Base-by-base conservation (phyloP, 1,140 invertebrate genomes). In the Carcinoscorpius rotundicauda region DNA sequence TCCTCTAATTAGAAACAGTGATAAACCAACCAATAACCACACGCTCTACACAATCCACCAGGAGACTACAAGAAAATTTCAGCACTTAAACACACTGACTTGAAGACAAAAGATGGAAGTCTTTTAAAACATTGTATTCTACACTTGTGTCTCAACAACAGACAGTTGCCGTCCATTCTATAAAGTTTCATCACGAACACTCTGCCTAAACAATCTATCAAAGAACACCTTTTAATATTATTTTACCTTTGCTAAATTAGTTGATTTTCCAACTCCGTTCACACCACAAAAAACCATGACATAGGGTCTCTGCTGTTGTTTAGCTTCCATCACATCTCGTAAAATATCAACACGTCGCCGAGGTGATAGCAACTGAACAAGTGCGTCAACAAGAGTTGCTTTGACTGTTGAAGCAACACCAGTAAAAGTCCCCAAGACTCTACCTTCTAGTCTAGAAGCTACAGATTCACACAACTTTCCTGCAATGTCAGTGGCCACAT, bases 231-330 rank as follows among this genome's bases (percentile, higher is more conserved):
- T 29, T 29, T 29, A 29, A 29, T 2, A 29, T 29, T 29, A 29
- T 29, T 29, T 55, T 50, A 66, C 64, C 58, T 99, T 99, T 3
- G 97, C 97, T 52, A 99, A 79, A 81, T 99, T 99, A 3, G 97
- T 99, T 0, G 95, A 98, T 75, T 99, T 99, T 60, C 97, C 97
- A 3, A 99, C 97, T 57, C 97, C 97, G 78, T 99, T 99, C 0
- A 99, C 97, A 60, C 97, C 97, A 80, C 97, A 99, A 76, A 99
- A 99, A 0, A 91, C 85, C 80, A 99, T 92, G 3, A 93, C 87
- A 77, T 95, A 99, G 0, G 97, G 96, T 1, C 81, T 79, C 68
- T 86, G 80, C 62, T 86, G 83, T 71, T 90, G 87, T 3, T 93
- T 88, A 73, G 98, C 93, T 68, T 95, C 78, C 29, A 95, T 93